Evolutionary conservation across 1,140 invertebrate genomes (phyloP).

Genomic region (Bombus huntii): DNA sequence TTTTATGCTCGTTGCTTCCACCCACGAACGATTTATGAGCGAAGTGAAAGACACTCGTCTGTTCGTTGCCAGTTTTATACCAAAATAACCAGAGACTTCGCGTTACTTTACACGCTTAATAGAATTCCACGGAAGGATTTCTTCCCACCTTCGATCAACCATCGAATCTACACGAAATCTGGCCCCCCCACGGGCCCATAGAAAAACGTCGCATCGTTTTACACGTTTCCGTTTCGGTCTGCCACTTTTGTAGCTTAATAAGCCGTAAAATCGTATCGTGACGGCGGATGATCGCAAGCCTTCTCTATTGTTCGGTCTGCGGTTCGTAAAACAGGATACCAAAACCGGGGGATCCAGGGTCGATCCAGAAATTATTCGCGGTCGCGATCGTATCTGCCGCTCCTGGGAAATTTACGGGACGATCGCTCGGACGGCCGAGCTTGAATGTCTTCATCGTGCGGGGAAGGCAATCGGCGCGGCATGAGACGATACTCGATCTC

Average conservation of each 20-base stretch:
- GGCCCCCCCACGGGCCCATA: background rate
- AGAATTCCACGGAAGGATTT: constrained; percentile 53
- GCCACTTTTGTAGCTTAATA: constrained; percentile 6
- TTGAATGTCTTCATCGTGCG: constrained; percentile 69
- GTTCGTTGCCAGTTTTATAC: constrained; percentile 60
- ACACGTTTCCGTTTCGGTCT: background rate
- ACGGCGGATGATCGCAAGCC: too few relatives aligned
- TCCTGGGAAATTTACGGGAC: constrained; percentile 68
- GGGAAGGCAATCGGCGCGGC: constrained; percentile 36
- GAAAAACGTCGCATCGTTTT: background rate
- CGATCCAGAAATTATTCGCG: constrained; percentile 72
- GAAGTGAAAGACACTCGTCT: constrained; percentile 71
- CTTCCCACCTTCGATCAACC: background rate
- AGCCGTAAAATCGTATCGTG: constrained; percentile 20
- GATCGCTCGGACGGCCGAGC: constrained; percentile 59
- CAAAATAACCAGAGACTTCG: constrained; percentile 32
- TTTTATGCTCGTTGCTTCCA: constrained; percentile 53
- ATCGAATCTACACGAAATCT: background rate
- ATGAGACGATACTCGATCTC: constrained; percentile 36
- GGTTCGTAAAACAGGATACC: constrained; percentile 39
- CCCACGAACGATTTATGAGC: constrained; percentile 74
- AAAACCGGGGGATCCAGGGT: constrained; percentile 43
- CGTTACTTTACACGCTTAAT: constrained; percentile 67
- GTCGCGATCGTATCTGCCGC: constrained; percentile 70
- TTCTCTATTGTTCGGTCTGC: constrained; percentile 18